These are phyloP conservation scores for Chrysomela aeneicollis DNA, from an alignment of 2,888 invertebrate species.

Conservation along the genomic window DNA sequence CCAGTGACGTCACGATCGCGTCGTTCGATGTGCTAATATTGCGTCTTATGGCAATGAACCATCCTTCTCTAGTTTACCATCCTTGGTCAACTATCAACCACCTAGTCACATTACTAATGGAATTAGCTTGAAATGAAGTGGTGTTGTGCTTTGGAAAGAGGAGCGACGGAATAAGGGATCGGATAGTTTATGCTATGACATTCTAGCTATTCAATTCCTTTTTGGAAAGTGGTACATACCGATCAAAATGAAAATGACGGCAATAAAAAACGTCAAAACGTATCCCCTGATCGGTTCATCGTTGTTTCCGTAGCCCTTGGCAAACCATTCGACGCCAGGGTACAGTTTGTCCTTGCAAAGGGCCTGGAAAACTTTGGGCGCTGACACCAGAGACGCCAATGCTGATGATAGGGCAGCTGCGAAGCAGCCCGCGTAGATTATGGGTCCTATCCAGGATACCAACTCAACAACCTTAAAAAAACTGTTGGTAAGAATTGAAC, in stretches of 20 bases:
- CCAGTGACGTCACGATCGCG: too few species aligned
- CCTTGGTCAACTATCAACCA: too few species aligned
- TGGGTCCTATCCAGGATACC: conserved; percentile 85
- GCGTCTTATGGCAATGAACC: too few species aligned
- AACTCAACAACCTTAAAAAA: conserved; percentile 77
- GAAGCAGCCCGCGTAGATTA: conserved; percentile 96
- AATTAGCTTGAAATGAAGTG: too few species aligned
- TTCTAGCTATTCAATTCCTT: too few species aligned
- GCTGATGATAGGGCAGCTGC: conserved; percentile 97
- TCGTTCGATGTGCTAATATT: too few species aligned
- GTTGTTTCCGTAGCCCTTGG: conserved; percentile 82
- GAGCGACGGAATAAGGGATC: too few species aligned
- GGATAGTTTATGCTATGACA: too few species aligned
- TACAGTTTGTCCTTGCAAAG: conserved; percentile 94
- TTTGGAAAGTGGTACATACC: conserved; percentile 66
- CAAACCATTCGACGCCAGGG: conserved; percentile 90
- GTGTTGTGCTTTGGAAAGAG: too few species aligned
- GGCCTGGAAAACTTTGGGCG: conserved; percentile 94
- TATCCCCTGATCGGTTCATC: conserved; percentile 90
- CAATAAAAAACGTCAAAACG: conserved; percentile 89
- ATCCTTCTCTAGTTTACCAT: too few species aligned
- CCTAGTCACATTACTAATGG: too few species aligned
- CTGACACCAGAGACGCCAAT: conserved; percentile 93
- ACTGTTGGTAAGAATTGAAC: background rate
- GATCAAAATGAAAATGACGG: conserved; percentile 83